A percentile compares a stretch with the other conserved stretches of the same genome.
These are phyloP conservation scores for Otis tarda DNA, from an alignment of 2,113 vertebrate genomes.

Conservation along the genomic window DNA sequence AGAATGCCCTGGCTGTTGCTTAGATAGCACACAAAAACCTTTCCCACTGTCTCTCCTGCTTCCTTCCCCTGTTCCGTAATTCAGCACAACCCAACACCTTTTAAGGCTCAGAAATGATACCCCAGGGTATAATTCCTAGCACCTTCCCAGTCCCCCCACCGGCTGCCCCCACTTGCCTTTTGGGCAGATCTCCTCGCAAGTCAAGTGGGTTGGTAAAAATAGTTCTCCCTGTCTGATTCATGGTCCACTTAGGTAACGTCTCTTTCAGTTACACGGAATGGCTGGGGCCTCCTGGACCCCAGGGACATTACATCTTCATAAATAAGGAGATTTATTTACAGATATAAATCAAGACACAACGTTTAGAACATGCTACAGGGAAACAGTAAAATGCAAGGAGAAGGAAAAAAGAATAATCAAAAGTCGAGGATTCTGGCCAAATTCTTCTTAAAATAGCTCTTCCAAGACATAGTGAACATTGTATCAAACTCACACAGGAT, in stretches of 20 bases:
- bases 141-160: neutral
- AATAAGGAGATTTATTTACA: slow-evolving; percentile 72
- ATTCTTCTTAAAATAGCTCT: slow-evolving; percentile 72
- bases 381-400: slow-evolving; percentile 65
- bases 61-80: neutral
- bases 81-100: slow-evolving; percentile 10
- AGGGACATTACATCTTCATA: slow-evolving; percentile 71
- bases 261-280: slow-evolving; percentile 62
- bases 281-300: slow-evolving; percentile 62
- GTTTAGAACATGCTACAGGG: slow-evolving; percentile 57
- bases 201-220: slow-evolving; percentile 45
- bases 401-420: slow-evolving; percentile 63
- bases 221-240: slow-evolving; percentile 69
- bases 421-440: slow-evolving; percentile 58
- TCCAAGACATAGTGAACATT: slow-evolving; percentile 72
- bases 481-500: slow-evolving; percentile 59
- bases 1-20: neutral
- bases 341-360: slow-evolving; percentile 71
- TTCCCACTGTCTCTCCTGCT: neutral
- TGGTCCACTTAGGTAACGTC: slow-evolving; percentile 75
- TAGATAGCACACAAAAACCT: neutral
- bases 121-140: neutral
- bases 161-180: slow-evolving; percentile 4
- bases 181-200: slow-evolving; percentile 26
- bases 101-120: neutral